These are phyloP conservation scores for Amblyraja radiata DNA, from an alignment of 2,797 vertebrate species.

Conservation along the genomic window DNA sequence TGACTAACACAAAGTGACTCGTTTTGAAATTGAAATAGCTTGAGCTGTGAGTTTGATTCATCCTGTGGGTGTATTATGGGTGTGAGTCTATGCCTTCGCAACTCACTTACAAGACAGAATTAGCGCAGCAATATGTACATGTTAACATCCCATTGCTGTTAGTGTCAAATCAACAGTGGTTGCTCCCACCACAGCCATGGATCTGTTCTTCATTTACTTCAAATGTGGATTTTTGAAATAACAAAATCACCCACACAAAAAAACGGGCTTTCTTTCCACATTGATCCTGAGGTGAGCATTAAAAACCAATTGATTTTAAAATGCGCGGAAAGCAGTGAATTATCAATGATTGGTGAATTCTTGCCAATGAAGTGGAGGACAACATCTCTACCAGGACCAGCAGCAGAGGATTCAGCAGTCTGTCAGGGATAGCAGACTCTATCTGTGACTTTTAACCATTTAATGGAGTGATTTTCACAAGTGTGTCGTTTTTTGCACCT, in stretches of 20 bases:
- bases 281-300: too few species aligned
- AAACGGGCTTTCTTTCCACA: background rate
- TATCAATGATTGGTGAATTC: background rate
- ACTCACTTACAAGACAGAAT: background rate
- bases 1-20: background rate
- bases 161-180: slow-evolving; percentile 22
- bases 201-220: background rate
- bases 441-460: background rate
- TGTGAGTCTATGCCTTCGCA: background rate
- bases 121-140: background rate
- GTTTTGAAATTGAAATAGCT: background rate
- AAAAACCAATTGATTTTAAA: background rate
- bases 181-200: background rate
- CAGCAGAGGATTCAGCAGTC: background rate
- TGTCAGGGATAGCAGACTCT: background rate
- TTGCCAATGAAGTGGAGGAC: background rate
- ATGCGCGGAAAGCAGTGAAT: background rate
- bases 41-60: background rate
- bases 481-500: background rate
- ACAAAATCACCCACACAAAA: background rate
- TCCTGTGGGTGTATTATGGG: background rate
- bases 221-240: background rate
- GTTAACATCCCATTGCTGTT: background rate
- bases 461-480: background rate
- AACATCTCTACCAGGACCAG: background rate